Percentiles rank a stretch among this genome's conserved stretches.
These are phyloP conservation scores for Periophthalmodon schlosseri DNA, from an alignment of 2,113 vertebrate genomes.

Conservation along the genomic window DNA sequence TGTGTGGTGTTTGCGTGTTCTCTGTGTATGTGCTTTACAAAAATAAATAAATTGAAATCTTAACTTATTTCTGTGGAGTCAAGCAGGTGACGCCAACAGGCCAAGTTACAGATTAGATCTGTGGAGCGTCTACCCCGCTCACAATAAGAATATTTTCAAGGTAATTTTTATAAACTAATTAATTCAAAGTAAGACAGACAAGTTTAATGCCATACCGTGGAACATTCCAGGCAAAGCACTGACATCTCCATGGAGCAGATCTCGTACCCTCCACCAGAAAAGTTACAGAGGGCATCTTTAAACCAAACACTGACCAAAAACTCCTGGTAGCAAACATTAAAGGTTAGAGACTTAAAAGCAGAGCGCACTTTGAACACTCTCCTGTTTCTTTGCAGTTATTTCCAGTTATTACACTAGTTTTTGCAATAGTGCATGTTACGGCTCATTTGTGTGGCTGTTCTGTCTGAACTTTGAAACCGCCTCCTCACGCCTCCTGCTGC, in stretches of 20 bases:
- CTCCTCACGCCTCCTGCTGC: constrained; percentile 55
- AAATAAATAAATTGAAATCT: too few relatives aligned
- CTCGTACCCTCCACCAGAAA: too few relatives aligned
- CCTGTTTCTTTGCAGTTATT: constrained; percentile 14
- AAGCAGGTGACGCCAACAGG: neutral
- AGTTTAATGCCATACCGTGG: neutral
- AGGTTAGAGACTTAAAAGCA: neutral
- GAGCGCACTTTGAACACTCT: neutral
- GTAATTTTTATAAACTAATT: too few relatives aligned
- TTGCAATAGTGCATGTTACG: constrained; percentile 25
- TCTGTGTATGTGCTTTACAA: too few relatives aligned
- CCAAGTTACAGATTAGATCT: too few relatives aligned
- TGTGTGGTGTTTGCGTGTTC: too few relatives aligned
- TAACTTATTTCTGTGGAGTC: neutral
- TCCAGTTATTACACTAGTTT: constrained; percentile 29
- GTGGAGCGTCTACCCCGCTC: too few relatives aligned
- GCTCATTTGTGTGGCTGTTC: constrained; percentile 23
- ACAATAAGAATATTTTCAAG: too few relatives aligned
- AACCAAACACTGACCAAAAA: neutral
- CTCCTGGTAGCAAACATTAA: neutral
- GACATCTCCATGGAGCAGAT: neutral
- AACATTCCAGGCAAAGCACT: neutral
- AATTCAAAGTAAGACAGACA: neutral
- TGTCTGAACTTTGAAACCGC: constrained; percentile 72
- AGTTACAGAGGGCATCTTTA: neutral